Evolutionary conservation across 1,140 invertebrate genomes (phyloP).

Genomic region (Pseudomyrmex dendroicus): DNA sequence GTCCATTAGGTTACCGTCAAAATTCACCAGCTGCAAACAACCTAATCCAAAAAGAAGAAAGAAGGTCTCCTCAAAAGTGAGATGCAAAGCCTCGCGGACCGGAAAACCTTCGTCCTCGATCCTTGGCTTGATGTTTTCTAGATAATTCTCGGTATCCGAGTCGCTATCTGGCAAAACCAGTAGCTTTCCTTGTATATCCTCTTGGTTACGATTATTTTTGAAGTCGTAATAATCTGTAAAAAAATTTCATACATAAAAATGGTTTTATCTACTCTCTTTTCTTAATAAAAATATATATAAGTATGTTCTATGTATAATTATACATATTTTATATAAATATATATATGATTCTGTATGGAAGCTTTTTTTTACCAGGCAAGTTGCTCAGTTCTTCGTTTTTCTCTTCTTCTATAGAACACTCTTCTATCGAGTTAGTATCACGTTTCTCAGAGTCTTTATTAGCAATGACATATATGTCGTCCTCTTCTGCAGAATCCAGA

Average conservation of each 20-base stretch:
- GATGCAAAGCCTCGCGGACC: constrained; percentile 87
- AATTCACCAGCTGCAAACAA: constrained; percentile 88
- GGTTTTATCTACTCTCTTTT: no score
- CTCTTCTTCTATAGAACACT: constrained; percentile 12
- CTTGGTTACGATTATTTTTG: constrained; percentile 68
- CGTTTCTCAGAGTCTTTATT: constrained; percentile 68
- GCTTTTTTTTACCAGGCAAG: not conserved
- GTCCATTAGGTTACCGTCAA: constrained; percentile 85
- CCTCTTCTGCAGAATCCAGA: constrained; percentile 79
- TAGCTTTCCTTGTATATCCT: constrained; percentile 83
- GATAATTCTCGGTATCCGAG: constrained; percentile 88
- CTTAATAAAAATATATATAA: no score
- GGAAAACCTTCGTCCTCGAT: constrained; percentile 87
- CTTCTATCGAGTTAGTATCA: constrained; percentile 44
- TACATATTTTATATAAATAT: no score
- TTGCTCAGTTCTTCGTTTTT: constrained; percentile 61
- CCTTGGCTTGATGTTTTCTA: constrained; percentile 87
- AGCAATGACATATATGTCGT: constrained; percentile 76
- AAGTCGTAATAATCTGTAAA: constrained; percentile 63
- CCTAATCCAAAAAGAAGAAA: constrained; percentile 91
- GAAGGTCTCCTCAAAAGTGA: constrained; percentile 92
- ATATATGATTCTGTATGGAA: no score
- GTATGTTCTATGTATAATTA: no score
- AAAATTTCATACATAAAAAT: no score
- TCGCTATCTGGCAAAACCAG: constrained; percentile 89